Conservation (phyloP, 2,797 vertebrate species). For the Octomys mimax region DNA sequence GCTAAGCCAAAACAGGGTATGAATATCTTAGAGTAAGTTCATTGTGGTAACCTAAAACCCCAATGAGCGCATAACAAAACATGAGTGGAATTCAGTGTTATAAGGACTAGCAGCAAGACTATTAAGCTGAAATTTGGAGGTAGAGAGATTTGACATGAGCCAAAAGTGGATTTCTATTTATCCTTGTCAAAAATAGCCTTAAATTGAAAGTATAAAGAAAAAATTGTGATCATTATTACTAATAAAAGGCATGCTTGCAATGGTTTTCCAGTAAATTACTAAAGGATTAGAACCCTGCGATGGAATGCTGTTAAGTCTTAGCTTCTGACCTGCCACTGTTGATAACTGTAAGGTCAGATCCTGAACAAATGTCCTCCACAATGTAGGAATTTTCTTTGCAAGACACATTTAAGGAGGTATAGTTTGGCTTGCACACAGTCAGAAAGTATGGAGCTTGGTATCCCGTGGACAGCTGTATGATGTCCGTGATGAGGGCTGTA, state of each 20-base stretch:
- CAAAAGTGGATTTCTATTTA: not conserved
- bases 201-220: not conserved
- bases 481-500: conserved; percentile 97
- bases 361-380: conserved; percentile 97
- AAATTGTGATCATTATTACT: not conserved
- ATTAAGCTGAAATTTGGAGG: not conserved
- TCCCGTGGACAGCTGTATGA: conserved; percentile 98
- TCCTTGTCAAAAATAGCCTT: not conserved
- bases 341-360: conserved; percentile 93
- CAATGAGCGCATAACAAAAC: not conserved
- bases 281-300: not conserved
- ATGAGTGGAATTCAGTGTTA: not conserved
- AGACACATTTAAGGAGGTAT: conserved; percentile 95
- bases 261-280: not conserved
- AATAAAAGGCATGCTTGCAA: not conserved
- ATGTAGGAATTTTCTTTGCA: conserved; percentile 97
- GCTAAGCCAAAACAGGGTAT: not conserved
- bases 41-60: not conserved
- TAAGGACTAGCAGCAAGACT: not conserved
- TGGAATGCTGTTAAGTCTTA: not conserved
- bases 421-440: conserved; percentile 99
- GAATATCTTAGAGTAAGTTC: not conserved
- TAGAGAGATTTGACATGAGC: not conserved
- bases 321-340: conserved; percentile 95
- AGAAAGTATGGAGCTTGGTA: conserved; percentile 98